Conservation (phyloP, 2,888 invertebrate genomes). For the Ichneumoninae sp. region DNA sequence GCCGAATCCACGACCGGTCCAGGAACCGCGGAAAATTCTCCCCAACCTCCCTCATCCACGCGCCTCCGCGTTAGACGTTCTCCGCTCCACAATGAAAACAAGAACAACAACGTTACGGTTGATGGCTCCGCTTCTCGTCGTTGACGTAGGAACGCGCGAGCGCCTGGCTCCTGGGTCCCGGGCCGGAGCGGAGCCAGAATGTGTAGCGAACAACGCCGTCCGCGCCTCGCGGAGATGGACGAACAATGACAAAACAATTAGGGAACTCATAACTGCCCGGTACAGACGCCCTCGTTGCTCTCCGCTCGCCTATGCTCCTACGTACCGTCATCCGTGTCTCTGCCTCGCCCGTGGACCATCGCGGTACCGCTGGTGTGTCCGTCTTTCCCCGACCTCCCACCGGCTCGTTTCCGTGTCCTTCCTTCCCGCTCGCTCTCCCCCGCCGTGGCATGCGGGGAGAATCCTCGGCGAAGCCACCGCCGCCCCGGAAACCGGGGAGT, state of each 20-base stretch:
- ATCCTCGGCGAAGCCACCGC: conserved; percentile 32
- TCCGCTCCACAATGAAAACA: conserved; percentile 67
- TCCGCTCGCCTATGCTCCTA: conserved; percentile 69
- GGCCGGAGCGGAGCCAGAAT: neutral
- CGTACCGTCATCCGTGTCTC: conserved; percentile 30
- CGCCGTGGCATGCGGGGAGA: neutral
- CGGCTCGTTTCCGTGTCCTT: conserved; percentile 32
- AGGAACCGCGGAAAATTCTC: conserved; percentile 23
- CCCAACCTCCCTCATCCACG: neutral
- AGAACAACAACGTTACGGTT: conserved; percentile 54
- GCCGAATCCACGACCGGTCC: neutral
- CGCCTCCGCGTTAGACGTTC: neutral
- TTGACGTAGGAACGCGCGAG: conserved; percentile 36
- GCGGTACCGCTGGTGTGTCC: conserved; percentile 41
- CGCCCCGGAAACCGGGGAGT: conserved; percentile 70
- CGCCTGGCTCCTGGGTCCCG: neutral
- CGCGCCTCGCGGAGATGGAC: conserved; percentile 65
- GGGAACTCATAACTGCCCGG: conserved; percentile 84
- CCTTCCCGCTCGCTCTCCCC: conserved; percentile 50
- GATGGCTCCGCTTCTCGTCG: conserved; percentile 18
- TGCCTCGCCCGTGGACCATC: conserved; percentile 43
- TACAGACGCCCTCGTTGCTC: conserved; percentile 77
- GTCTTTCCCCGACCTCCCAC: conserved; percentile 30
- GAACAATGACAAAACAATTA: conserved; percentile 84
- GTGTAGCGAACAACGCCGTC: conserved; percentile 50